Percentiles rank a stretch among this genome's conserved stretches.
phyloP scores from a whole-genome alignment of 2,888 invertebrate genomes.

The Alloscopus bannaensis region DNA sequence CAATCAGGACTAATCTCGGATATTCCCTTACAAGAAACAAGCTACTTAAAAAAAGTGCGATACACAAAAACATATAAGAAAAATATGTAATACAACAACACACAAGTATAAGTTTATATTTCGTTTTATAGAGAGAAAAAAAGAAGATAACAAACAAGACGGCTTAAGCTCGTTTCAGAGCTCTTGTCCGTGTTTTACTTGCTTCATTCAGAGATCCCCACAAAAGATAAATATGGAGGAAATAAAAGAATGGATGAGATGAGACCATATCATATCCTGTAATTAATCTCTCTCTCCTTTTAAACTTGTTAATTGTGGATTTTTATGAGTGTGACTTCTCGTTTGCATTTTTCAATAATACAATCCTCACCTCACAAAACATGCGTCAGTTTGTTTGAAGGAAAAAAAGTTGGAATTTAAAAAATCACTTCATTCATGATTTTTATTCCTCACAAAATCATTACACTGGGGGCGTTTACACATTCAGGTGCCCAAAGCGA shows the following conservation, averaged over 20 bases:
- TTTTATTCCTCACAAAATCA: slow-evolving; percentile 1
- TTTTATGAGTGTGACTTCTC: background rate
- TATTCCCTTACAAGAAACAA: too few species aligned
- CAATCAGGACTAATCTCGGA: too few species aligned
- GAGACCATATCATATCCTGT: slow-evolving; percentile 35
- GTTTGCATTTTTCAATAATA: background rate
- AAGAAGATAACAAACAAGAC: slow-evolving; percentile 54
- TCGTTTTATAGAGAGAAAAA: background rate
- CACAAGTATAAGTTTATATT: slow-evolving; percentile 4
- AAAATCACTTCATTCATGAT: slow-evolving; percentile 30
- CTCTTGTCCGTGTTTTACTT: slow-evolving; percentile 26
- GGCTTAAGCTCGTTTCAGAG: slow-evolving; percentile 10
- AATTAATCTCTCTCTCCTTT: slow-evolving; percentile 42
- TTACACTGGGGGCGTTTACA: slow-evolving; percentile 19
- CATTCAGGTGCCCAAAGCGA: slow-evolving; percentile 16
- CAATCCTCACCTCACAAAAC: background rate
- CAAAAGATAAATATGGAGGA: slow-evolving; percentile 8
- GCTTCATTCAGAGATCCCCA: slow-evolving; percentile 39
- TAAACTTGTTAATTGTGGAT: background rate
- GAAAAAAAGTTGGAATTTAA: too few species aligned
- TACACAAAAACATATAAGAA: too few species aligned
- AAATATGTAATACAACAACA: too few species aligned
- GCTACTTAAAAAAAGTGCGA: too few species aligned
- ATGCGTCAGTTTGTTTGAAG: background rate
- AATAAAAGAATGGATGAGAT: slow-evolving; percentile 33